Conservation (phyloP, 2,888 invertebrate species). For the Himalopsyche japonica region DNA sequence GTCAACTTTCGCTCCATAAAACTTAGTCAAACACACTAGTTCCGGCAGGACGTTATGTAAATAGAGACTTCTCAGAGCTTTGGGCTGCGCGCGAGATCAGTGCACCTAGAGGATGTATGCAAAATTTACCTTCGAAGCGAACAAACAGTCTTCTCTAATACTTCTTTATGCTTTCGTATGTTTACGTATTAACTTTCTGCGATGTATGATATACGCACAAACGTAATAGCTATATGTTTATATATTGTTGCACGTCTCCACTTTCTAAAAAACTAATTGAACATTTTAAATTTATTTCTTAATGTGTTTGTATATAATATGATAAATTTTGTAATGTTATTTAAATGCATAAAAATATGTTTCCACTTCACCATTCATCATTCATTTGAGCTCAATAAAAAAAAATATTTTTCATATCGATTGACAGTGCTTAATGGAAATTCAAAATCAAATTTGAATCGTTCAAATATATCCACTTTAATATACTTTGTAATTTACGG, state of each 20-base stretch:
- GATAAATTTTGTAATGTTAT: no score
- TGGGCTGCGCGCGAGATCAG: background rate
- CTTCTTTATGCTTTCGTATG: background rate
- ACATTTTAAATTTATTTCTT: no score
- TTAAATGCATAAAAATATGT: no score
- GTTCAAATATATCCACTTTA: no score
- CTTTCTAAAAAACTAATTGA: no score
- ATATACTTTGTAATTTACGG: no score
- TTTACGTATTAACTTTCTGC: background rate
- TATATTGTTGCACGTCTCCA: background rate
- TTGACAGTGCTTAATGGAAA: no score
- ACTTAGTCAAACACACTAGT: constrained; percentile 23
- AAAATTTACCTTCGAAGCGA: background rate
- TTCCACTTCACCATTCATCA: no score
- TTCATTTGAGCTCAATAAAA: no score
- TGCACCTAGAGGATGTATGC: background rate
- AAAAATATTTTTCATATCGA: no score
- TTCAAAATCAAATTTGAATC: no score
- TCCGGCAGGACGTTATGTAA: constrained; percentile 15
- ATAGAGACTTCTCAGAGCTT: constrained; percentile 5
- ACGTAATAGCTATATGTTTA: background rate
- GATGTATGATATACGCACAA: background rate
- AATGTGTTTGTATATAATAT: no score
- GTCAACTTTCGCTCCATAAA: constrained; percentile 25
- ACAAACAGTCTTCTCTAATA: background rate